Base-by-base conservation (phyloP, 2,888 invertebrate genomes). In the Melikaiella ostensackeni region DNA sequence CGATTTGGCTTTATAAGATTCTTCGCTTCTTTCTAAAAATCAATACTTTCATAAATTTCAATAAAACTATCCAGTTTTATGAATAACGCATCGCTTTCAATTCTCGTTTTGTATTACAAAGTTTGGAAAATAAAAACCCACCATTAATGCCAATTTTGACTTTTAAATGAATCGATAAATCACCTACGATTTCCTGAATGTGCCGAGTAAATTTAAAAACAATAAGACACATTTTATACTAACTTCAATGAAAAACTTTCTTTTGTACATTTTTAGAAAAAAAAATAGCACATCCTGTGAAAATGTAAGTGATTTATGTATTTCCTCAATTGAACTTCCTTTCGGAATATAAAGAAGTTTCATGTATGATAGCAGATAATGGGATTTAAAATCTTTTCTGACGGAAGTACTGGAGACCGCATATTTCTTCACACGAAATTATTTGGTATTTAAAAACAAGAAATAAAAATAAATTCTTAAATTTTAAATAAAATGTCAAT, bases 231-330 rank as follows among this genome's bases (percentile, higher is more conserved):
- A 55, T 21, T 21, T 21, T 55, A 21, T 55, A 55, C 3, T 21
- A 55, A 21, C 21, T 55, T 9, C 1, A n/a, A 21, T 55, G 7
- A 50, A 59, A 24, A 13, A 24, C 57, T 3, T 55, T 55, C n/a
- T 5, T 24, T 57, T 50, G 5, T 13, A 24, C 21, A 24, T 57
- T 24, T 24, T 24, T 24, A 24, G 8, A n/a, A n/a, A n/a, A 50
- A 21, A 57, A 24, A 24, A 38, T 38, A 11, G 1, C 27, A n/a
- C 46, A 66, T 42, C 27, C 19, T 42, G 9, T n/a, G 27, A 70
- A 70, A 46, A 50, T 19, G 19, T 27, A 70, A 70, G n/a, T 50
- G 70, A 70, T 70, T 46, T 46, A 70, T 24, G 19, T 30, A 11
- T 50, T 70, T 50, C 27, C 46, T 66, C 42, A 46, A 38, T 42